Conservation (phyloP, 2,888 invertebrate genomes). For the Dynastes tityus region DNA sequence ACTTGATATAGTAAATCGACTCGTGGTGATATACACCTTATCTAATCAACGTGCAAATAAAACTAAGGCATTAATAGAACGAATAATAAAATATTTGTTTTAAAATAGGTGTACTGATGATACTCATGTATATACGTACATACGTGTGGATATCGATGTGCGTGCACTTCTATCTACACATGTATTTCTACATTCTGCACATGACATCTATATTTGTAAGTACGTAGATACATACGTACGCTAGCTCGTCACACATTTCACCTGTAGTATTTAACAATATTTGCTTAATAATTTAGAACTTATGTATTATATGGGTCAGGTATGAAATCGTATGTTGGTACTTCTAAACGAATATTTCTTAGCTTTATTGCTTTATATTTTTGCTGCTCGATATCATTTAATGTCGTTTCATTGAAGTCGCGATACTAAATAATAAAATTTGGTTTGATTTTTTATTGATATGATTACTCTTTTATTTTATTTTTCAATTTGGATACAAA, state of each 20-base stretch:
- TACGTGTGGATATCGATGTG: conserved; percentile 3
- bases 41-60: conserved; percentile 47
- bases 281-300: conserved; percentile 49
- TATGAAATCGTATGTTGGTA: background rate
- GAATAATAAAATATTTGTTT: conserved; percentile 44
- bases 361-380: background rate
- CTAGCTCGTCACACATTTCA: conserved; percentile 38
- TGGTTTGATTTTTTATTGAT: no score
- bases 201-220: conserved; percentile 10
- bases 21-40: conserved; percentile 30
- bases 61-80: conserved; percentile 36
- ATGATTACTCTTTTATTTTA: no score
- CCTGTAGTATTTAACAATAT: conserved; percentile 43
- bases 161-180: conserved; percentile 16
- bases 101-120: conserved; percentile 11
- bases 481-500: no score
- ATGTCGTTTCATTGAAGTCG: no score
- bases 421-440: background rate
- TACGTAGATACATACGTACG: conserved; percentile 10
- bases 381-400: background rate
- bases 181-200: background rate
- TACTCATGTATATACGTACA: conserved; percentile 7
- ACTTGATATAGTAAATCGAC: conserved; percentile 24
- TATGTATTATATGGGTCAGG: conserved; percentile 38
- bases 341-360: background rate